These are phyloP conservation scores for Ophioderma brevispina DNA, from an alignment of 35 echinoderm and acorn worm species.

Conservation along the genomic window DNA sequence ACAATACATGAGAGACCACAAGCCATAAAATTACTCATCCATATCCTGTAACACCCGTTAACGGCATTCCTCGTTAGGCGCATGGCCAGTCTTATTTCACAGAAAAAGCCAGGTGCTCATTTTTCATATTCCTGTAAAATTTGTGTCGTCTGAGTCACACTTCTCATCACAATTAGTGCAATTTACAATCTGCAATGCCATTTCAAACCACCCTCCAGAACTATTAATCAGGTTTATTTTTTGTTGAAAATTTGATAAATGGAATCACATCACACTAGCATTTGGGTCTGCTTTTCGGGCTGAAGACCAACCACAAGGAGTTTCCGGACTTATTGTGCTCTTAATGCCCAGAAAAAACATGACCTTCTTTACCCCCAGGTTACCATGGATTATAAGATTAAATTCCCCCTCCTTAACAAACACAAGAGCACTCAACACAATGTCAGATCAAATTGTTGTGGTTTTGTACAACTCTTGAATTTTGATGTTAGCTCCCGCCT, in stretches of 20 bases:
- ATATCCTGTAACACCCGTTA: neutral
- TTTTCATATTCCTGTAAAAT: neutral
- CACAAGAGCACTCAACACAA: too few species aligned
- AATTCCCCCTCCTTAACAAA: neutral
- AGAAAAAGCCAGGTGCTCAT: neutral
- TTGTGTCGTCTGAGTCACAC: neutral
- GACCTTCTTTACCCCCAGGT: neutral
- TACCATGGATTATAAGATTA: neutral
- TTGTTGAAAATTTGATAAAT: too few species aligned
- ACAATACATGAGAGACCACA: too few species aligned
- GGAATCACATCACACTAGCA: neutral
- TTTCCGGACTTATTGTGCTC: neutral
- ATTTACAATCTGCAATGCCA: neutral
- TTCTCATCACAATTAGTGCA: neutral
- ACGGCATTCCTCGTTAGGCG: neutral
- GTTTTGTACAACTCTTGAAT: neutral
- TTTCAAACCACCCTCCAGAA: neutral
- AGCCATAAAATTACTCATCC: neutral
- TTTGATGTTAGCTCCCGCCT: too few species aligned
- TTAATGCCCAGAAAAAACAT: neutral
- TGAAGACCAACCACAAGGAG: neutral
- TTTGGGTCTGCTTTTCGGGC: neutral
- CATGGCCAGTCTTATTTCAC: neutral
- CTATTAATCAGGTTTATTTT: too few species aligned
- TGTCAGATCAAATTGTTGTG: neutral